Base-by-base conservation (phyloP, 2,797 vertebrate genomes). In the Myotis myotis region DNA sequence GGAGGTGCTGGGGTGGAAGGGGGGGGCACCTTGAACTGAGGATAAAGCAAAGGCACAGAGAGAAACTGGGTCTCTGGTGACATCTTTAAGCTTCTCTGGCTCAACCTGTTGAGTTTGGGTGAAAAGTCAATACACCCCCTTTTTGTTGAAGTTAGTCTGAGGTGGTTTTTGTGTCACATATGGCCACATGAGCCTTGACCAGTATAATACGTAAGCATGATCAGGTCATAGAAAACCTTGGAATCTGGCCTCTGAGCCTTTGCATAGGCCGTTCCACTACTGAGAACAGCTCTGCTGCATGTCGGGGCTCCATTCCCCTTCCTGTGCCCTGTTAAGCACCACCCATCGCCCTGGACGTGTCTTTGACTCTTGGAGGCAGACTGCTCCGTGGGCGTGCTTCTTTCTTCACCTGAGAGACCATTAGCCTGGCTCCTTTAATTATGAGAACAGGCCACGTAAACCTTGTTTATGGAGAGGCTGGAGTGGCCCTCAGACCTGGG, bases 321-420 rank as follows among this genome's bases (percentile, higher is more conserved):
- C 5, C 19, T 64, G 57, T 22, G 6, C 25, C 28, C 3, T 4
- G 0, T n/a, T 28, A 49, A 8, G 2, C 3, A 22, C 23, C 53
- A 6, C 10, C n/a, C 19, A 23, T 1, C 19, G 25, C 3, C 36
- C 41, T 30, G 16, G 53, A 94, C 25, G 55, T 28, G 13, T 33
- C 33, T 11, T 0, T 5, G 49, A 62, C 33, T 38, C 60, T 20
- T 78, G n/a, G 55, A 28, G 41, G 16, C 57, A 78, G 53, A 4
- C 22, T 2, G 1, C 1, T 30, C 3, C 1, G 4, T 17, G n/a
- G 33, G 6, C 3, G 4, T 70, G 8, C 62, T 80, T 30, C 51
- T 90, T 79, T 85, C 60, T 90, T 92, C 55, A 60, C 89, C 62
- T 10, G 44, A 70, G 51, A 53, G 72, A 64, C 38, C 55, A 38